These are phyloP conservation scores for Zaprionus capensis DNA, from an alignment of 1,140 invertebrate genomes.

Conservation along the genomic window DNA sequence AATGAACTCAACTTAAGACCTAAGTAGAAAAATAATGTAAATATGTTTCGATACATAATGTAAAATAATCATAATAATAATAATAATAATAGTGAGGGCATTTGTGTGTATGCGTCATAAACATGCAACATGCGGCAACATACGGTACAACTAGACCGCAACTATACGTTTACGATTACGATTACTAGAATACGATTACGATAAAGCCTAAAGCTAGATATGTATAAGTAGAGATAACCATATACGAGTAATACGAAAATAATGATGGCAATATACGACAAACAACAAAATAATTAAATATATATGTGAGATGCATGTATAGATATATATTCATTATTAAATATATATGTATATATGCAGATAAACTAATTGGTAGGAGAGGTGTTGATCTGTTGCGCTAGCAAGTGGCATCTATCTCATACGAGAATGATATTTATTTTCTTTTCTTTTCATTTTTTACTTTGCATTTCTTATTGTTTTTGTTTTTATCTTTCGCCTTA, in stretches of 20 bases:
- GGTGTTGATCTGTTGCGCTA: conserved; percentile 84
- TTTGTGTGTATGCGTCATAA: conserved; percentile 63
- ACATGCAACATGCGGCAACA: conserved; percentile 76
- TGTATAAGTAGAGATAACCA: conserved; percentile 24
- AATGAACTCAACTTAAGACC: conserved; percentile 51
- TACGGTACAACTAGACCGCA: conserved; percentile 49
- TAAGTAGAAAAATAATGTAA: conserved; percentile 33
- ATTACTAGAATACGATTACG: conserved; percentile 39
- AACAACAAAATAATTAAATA: conserved; percentile 62
- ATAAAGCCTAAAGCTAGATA: conserved; percentile 59
- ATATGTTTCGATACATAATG: conserved; percentile 49
- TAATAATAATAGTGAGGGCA: conserved; percentile 43
- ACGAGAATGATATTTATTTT: conserved; percentile 2
- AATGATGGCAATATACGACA: conserved; percentile 65
- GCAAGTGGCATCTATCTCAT: conserved; percentile 63
- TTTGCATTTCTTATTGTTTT: conserved; percentile 25
- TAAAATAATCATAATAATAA: conserved; percentile 50
- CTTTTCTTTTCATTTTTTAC: conserved; percentile 15
- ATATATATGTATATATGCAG: conserved; percentile 29
- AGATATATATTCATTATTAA: conserved; percentile 30
- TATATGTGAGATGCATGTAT: conserved; percentile 41
- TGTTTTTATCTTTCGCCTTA: conserved; percentile 44
- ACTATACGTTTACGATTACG: conserved; percentile 40
- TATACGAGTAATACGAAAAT: conserved; percentile 45
- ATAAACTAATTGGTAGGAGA: conserved; percentile 73